phyloP scores from a whole-genome alignment of 2,888 invertebrate species.

The Drosophila rellima region DNA sequence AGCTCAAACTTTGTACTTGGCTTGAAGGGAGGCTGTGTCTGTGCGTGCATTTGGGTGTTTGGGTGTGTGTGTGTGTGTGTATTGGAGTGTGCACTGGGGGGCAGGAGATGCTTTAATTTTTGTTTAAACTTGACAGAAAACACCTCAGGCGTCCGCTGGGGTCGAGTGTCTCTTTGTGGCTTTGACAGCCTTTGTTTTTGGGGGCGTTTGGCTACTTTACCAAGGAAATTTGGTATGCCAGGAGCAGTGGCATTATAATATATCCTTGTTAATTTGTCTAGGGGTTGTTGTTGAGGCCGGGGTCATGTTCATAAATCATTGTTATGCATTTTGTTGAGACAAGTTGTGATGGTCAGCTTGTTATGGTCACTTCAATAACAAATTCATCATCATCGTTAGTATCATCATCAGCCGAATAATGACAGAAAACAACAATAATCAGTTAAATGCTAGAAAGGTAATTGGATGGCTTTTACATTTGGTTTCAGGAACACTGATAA shows the following conservation, averaged over 20 bases:
- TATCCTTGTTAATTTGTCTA: conserved; percentile 76
- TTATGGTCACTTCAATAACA: conserved; percentile 64
- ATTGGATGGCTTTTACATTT: too few relatives aligned
- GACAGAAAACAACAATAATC: conserved; percentile 26
- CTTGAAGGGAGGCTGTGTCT: conserved; percentile 25
- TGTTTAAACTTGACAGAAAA: conserved; percentile 75
- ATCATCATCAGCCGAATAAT: conserved; percentile 18
- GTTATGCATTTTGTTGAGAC: conserved; percentile 70
- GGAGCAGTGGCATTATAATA: conserved; percentile 60
- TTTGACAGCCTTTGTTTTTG: conserved; percentile 71
- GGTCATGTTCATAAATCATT: conserved; percentile 70
- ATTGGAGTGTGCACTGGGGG: conserved; percentile 7
- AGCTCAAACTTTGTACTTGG: conserved; percentile 60
- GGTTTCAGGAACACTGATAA: too few relatives aligned
- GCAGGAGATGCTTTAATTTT: conserved; percentile 67
- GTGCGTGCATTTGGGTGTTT: conserved; percentile 25
- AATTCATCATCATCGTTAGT: conserved; percentile 61
- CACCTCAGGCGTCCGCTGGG: conserved; percentile 69
- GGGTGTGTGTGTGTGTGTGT: conserved; percentile 32
- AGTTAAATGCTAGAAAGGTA: background rate
- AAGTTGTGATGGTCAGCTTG: conserved; percentile 60
- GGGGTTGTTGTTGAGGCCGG: conserved; percentile 55
- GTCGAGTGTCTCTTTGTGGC: conserved; percentile 78
- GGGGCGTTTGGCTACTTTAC: conserved; percentile 56
- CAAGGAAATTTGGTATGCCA: conserved; percentile 47